phyloP scores from a whole-genome alignment of 2,888 invertebrate species.

The Phalera bucephala region DNA sequence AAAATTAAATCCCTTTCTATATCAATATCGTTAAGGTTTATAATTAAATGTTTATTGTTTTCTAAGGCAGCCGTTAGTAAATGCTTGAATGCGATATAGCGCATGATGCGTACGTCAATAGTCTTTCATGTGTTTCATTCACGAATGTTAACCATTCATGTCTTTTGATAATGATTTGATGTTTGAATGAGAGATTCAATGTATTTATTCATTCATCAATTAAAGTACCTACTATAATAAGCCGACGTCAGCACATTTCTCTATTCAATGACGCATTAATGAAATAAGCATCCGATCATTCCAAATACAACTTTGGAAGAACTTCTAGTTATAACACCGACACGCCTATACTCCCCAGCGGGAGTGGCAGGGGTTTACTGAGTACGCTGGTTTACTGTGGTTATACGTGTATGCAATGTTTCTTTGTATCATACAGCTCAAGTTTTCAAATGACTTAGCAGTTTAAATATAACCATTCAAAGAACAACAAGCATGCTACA shows the following conservation, averaged over 20 bases:
- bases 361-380: too few relatives aligned
- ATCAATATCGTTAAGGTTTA: conserved; percentile 6
- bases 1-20: conserved; percentile 7
- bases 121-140: conserved; percentile 62
- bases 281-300: too few relatives aligned
- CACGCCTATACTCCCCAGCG: too few relatives aligned
- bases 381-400: too few relatives aligned
- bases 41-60: conserved; percentile 5
- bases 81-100: conserved; percentile 20
- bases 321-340: too few relatives aligned
- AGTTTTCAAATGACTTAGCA: too few relatives aligned
- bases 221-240: conserved; percentile 16
- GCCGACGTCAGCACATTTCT: conserved; percentile 14
- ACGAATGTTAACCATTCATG: conserved; percentile 59
- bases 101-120: conserved; percentile 49
- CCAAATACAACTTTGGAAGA: too few relatives aligned
- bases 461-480: too few relatives aligned
- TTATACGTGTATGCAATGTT: too few relatives aligned
- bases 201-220: conserved; percentile 37
- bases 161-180: conserved; percentile 40
- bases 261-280: too few relatives aligned
- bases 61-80: conserved; percentile 7
- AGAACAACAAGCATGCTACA: too few relatives aligned
- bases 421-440: too few relatives aligned
- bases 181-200: conserved; percentile 37